Conservation (phyloP, 2,888 invertebrate species). For the Oligia latruncula region DNA sequence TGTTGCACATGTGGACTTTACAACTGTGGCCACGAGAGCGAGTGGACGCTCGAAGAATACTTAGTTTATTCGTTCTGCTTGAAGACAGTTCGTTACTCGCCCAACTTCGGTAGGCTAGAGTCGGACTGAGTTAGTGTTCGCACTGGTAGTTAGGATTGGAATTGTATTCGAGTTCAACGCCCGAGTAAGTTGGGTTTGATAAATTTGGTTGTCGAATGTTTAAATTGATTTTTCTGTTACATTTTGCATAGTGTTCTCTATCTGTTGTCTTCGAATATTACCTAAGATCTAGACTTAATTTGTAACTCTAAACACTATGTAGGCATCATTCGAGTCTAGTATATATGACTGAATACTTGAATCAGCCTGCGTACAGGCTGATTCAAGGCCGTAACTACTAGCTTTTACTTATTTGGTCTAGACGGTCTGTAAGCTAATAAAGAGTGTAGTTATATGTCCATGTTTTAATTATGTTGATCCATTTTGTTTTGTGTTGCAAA, state of each 20-base stretch:
- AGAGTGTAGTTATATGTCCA: not conserved
- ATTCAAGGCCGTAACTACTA: too few species aligned
- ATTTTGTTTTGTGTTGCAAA: not conserved
- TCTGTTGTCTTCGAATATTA: not conserved
- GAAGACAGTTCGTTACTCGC: constrained; percentile 61
- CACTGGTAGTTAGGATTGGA: constrained; percentile 18
- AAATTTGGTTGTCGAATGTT: constrained; percentile 23
- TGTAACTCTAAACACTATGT: not conserved
- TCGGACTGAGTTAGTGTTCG: constrained; percentile 38
- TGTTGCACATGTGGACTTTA: constrained; percentile 36
- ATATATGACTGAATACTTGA: not conserved
- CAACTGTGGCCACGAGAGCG: constrained; percentile 29
- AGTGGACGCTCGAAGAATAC: constrained; percentile 58
- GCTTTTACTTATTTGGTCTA: not conserved
- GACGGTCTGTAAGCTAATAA: not conserved
- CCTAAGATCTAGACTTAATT: not conserved
- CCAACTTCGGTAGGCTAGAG: constrained; percentile 45
- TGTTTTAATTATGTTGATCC: not conserved
- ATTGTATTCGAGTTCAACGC: constrained; percentile 20
- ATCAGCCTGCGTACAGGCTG: too few species aligned
- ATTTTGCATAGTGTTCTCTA: not conserved
- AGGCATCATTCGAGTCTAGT: too few species aligned
- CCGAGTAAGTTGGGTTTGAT: not conserved
- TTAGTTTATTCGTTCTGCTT: constrained; percentile 51
- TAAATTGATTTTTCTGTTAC: not conserved